Evolutionary conservation across 1,140 invertebrate genomes (phyloP), one percentile per base, ranked within the genome.

Genomic region (Zaprionus gabonicus): DNA sequence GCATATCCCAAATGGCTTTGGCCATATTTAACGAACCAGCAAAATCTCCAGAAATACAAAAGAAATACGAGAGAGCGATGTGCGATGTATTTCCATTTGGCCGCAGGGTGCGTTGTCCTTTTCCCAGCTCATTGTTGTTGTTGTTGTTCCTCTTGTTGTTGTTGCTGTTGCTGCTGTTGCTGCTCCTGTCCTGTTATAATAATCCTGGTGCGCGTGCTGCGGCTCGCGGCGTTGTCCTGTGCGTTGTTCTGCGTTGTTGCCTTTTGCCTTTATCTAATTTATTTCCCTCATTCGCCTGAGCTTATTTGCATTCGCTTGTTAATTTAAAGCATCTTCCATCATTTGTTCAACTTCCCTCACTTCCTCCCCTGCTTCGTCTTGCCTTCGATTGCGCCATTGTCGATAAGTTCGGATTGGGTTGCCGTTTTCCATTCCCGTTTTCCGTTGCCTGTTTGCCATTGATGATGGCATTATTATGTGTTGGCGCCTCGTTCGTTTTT

Each of bases 301-400:
- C 82, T 82, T 82, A 82, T 85, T 82, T 82, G 80, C 80, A 82
- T 82, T 80, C 86, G 71, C 71, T 83, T 91, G 81, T 91, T 91
- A 88, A 91, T 91, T 91, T 91, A 76, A 81, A 85, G 82, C 84
- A 91, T 91, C 88, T 91, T 90, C 75, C 74, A 81, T 91, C 83
- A 91, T 88, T 88, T 88, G 85, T 90, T 81, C 85, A 41, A 15
- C 27, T 15, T 31, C 13, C 23, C 6, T 17, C n/a, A n/a, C n/a
- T n/a, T n/a, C n/a, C n/a, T n/a, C n/a, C 10, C 49, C n/a, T 34
- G 9, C 34, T n/a, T 36, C 1, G 1, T 36, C 27, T 46, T 15
- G 13, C 17, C 78, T 46, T 58, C 67, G 71, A 69, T 80, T 83
- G 73, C 31, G 41, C 63, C 68, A 73, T 84, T 84, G 78, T 81